phyloP scores from a whole-genome alignment of 2,797 vertebrate species.

The Lateolabrax maculatus region DNA sequence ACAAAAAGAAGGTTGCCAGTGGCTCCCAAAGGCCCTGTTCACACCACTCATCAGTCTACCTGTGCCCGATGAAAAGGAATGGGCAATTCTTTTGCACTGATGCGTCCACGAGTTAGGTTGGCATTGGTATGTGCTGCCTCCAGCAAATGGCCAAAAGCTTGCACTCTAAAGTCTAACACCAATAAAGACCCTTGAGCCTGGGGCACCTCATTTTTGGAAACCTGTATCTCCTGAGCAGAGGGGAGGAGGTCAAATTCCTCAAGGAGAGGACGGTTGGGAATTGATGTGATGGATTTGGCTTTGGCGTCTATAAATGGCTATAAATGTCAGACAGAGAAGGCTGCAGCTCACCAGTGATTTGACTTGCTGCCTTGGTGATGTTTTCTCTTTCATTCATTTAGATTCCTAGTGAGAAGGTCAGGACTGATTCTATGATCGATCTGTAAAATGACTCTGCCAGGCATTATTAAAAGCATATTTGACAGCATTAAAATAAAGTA shows the following conservation, averaged over 20 bases:
- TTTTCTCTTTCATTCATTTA: neutral
- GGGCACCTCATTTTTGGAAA: neutral
- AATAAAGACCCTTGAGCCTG: neutral
- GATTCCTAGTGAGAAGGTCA: neutral
- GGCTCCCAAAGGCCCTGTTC: neutral
- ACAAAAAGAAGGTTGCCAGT: neutral
- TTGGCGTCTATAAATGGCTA: neutral
- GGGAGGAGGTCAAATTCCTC: neutral
- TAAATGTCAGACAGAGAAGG: neutral
- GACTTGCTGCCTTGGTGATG: neutral
- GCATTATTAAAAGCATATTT: too few species aligned
- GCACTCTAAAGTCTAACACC: neutral
- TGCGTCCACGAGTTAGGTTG: too few species aligned
- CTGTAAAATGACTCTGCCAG: too few species aligned
- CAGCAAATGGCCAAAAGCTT: neutral
- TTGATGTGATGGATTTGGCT: neutral
- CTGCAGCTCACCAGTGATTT: neutral
- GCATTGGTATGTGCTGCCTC: neutral
- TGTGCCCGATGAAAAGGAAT: too few species aligned
- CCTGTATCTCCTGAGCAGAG: neutral
- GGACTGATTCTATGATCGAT: too few species aligned
- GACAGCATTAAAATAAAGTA: too few species aligned
- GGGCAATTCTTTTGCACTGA: neutral
- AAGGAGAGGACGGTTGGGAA: neutral
- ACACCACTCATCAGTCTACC: neutral